Evolutionary conservation across 1,140 invertebrate species (phyloP).

Genomic region (Zelostemma sp.): DNA sequence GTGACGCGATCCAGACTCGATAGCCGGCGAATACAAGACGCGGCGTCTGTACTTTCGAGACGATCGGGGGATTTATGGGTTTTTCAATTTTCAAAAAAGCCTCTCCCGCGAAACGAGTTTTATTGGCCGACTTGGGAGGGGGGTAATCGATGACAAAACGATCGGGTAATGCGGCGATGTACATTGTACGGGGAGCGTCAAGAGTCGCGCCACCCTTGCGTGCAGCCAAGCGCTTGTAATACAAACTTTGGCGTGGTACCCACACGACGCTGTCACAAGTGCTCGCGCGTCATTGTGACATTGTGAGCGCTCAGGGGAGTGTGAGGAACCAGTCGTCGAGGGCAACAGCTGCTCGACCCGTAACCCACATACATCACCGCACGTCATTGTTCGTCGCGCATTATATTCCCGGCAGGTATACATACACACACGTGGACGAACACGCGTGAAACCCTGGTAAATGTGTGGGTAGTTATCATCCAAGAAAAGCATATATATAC

Average conservation of each 20-base stretch:
- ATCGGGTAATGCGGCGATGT: slow-evolving; percentile 13
- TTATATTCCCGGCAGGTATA: slow-evolving; percentile 63
- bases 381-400: slow-evolving; percentile 63
- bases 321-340: slow-evolving; percentile 60
- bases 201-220: slow-evolving; percentile 62
- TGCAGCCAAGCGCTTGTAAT: slow-evolving; percentile 64
- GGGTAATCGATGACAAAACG: slow-evolving; percentile 10
- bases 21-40: slow-evolving; percentile 41
- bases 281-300: slow-evolving; percentile 68
- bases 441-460: too few relatives aligned
- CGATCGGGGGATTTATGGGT: background rate
- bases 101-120: too few relatives aligned
- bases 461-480: slow-evolving; percentile 5
- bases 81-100: too few relatives aligned
- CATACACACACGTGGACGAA: slow-evolving; percentile 12
- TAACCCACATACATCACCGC: slow-evolving; percentile 69
- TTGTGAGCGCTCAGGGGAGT: slow-evolving; percentile 60
- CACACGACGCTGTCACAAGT: slow-evolving; percentile 64
- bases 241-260: slow-evolving; percentile 61
- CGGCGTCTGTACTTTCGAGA: background rate
- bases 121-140: too few relatives aligned
- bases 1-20: slow-evolving; percentile 64
- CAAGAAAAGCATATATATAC: background rate
- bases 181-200: slow-evolving; percentile 55
- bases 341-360: slow-evolving; percentile 66